Percentiles rank a stretch among this genome's conserved stretches.
Conservation (phyloP, 2,888 invertebrate genomes). For the Tromatobia lineatoria region DNA sequence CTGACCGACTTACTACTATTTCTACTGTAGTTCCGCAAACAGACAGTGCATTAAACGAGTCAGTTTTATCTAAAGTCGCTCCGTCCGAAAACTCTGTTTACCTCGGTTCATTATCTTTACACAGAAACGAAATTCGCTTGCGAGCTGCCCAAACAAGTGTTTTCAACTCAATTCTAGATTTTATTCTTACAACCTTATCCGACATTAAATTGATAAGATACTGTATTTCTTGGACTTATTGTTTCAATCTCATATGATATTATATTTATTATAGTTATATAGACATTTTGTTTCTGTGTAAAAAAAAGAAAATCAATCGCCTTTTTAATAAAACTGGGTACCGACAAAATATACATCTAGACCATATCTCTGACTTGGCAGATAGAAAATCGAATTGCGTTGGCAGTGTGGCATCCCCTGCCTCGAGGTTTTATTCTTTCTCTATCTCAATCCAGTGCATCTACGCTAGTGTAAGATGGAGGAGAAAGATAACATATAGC, state of each 20-base stretch:
- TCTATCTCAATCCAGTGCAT: not conserved
- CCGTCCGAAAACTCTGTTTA: not conserved
- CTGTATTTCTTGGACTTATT: no score
- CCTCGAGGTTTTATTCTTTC: conserved; percentile 49
- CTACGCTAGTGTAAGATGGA: no score
- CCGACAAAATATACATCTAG: not conserved
- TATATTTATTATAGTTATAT: no score
- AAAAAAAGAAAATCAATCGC: no score
- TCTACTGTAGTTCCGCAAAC: not conserved
- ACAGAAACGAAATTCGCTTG: no score
- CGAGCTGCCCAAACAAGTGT: no score
- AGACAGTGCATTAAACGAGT: conserved; percentile 15
- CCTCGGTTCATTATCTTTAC: not conserved
- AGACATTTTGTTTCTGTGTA: no score
- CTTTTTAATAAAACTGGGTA: not conserved
- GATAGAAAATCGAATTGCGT: conserved; percentile 39
- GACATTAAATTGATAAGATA: no score
- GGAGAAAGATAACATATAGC: conserved; percentile 44
- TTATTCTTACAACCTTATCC: no score
- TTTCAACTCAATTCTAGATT: no score
- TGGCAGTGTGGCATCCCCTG: not conserved
- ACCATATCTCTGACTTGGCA: not conserved
- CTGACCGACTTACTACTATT: conserved; percentile 32
- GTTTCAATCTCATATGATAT: no score
- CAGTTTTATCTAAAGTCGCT: conserved; percentile 15